Evolutionary conservation across 2,888 invertebrate genomes (phyloP), one percentile per base, ranked within the genome.

Genomic region (Lithophane semibrunnea): DNA sequence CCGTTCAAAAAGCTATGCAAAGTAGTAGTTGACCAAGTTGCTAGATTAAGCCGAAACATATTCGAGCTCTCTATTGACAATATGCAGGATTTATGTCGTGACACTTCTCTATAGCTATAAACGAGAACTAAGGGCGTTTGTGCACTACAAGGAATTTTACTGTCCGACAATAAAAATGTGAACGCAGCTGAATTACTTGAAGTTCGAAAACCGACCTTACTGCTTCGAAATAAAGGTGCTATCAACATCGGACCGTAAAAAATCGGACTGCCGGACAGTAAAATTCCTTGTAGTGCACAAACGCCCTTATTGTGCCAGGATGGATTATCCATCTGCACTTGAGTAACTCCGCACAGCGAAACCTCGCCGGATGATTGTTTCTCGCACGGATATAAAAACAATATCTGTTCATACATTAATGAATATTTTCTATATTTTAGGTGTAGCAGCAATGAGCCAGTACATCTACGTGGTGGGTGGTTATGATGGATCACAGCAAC

Each of bases 401-500:
- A 66, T 47, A 66, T 29, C 13, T 8, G 21, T 49, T 10, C 2
- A 29, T n/a, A 37, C 9, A 37, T 56, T 68, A 5, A 68, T 68
- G 10, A 37, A 37, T 18, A n/a, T 37, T 68, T 68, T 68, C 21
- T 67, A 16, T 54, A 10, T 24, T 58, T 0, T 10, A 98, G 98
- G 99, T 77, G 98, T 99, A 61, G 98, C 98, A 9, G 98, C 98
- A 21, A 97, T 99, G 90, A 98, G 98, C 90, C 98, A 99, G 91
- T 98, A 97, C 93, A 98, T 99, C 86, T 99, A 98, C 94, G 99
- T 99, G n/a, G 98, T 99, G 78, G 99, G 99, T 71, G 99, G 99
- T n/a, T 99, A 99, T 94, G 99, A 99, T 95, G 99, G 99, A 18
- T 96, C 97, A 67, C 97, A 97, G 78, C 99, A 99, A 93, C 96